Conservation (phyloP, 2,797 vertebrate genomes). For the Naso thynnoides region DNA sequence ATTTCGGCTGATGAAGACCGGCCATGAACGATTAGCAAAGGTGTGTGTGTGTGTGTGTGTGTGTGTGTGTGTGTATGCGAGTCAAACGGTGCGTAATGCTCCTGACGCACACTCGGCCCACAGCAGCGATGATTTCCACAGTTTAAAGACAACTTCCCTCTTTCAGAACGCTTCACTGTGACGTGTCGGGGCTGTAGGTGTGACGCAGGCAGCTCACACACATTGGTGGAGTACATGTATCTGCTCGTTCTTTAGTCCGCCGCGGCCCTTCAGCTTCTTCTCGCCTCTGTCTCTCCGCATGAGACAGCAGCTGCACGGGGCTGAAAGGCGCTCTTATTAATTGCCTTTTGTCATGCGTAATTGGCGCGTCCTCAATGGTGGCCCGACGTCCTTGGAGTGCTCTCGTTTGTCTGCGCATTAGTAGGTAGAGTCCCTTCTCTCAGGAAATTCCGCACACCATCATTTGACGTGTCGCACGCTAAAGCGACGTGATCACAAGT, state of each 20-base stretch:
- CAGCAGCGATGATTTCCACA: neutral
- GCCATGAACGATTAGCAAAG: too few species aligned
- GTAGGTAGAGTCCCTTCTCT: constrained; percentile 58
- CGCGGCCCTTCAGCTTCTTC: constrained; percentile 89
- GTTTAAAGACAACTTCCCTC: neutral
- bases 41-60: too few species aligned
- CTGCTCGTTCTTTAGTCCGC: constrained; percentile 72
- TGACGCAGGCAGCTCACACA: neutral
- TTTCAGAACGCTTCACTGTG: neutral
- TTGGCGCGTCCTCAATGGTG: constrained; percentile 89
- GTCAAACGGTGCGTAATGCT: neutral
- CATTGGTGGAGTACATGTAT: constrained; percentile 39
- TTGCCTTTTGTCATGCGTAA: constrained; percentile 99
- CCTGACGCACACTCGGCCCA: neutral
- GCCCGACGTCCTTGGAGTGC: constrained; percentile 85
- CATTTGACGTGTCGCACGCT: neutral
- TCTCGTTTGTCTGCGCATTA: constrained; percentile 54
- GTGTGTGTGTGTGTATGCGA: too few species aligned
- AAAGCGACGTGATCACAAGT: neutral
- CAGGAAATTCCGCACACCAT: neutral
- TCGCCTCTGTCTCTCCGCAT: constrained; percentile 85
- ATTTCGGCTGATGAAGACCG: too few species aligned
- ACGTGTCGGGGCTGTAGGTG: neutral
- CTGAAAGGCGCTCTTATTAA: constrained; percentile 95
- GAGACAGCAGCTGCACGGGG: constrained; percentile 94